Evolutionary conservation across 1,140 invertebrate species (phyloP).

Genomic region (Oryzaephilus surinamensis): DNA sequence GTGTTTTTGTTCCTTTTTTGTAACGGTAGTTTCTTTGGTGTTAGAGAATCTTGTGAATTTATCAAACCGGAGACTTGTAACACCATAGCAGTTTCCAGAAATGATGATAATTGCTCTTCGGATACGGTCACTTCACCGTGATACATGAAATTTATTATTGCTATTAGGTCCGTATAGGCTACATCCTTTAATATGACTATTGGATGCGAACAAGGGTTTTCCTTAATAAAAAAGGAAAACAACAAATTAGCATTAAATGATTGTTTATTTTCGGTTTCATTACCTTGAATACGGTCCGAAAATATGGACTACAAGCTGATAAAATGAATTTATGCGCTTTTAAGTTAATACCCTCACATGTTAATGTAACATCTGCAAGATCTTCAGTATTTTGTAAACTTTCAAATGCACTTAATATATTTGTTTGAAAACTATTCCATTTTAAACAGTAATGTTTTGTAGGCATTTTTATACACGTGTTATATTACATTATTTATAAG

Average conservation of each 20-base stretch:
- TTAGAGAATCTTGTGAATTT: slow-evolving; percentile 9
- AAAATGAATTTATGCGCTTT: slow-evolving; percentile 43
- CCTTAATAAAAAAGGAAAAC: too few species aligned
- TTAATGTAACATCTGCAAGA: slow-evolving; percentile 51
- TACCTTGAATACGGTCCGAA: slow-evolving; percentile 39
- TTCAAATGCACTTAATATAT: slow-evolving; percentile 44
- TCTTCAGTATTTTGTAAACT: slow-evolving; percentile 44
- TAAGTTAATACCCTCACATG: slow-evolving; percentile 43
- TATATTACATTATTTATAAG: too few species aligned
- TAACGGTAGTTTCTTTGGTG: slow-evolving; percentile 13
- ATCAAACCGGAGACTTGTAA: slow-evolving; percentile 62
- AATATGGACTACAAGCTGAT: slow-evolving; percentile 43
- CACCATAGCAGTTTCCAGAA: slow-evolving; percentile 60
- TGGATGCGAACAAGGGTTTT: slow-evolving; percentile 75
- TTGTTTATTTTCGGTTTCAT: background rate
- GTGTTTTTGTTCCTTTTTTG: too few species aligned
- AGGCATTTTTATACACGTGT: slow-evolving; percentile 30
- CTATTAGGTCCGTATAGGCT: slow-evolving; percentile 50
- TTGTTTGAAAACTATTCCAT: slow-evolving; percentile 54
- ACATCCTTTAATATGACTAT: slow-evolving; percentile 70
- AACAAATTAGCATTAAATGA: slow-evolving; percentile 1
- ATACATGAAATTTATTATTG: slow-evolving; percentile 67
- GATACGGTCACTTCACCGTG: slow-evolving; percentile 65
- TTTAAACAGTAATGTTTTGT: slow-evolving; percentile 47
- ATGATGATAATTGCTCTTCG: slow-evolving; percentile 58